Conservation (phyloP, 2,888 invertebrate genomes). For the Pelosia muscerda region DNA sequence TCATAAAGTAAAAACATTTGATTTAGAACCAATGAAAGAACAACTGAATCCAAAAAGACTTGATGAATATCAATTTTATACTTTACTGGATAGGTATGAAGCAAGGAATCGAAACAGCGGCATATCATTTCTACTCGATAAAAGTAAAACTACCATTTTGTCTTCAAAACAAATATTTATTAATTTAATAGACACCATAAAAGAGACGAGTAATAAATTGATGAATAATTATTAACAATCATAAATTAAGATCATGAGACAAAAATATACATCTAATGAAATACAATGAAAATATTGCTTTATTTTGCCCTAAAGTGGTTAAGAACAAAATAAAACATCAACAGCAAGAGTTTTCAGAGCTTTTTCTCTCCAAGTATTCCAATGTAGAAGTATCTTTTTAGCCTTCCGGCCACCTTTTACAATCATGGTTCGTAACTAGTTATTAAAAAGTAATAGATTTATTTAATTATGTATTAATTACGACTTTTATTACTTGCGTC, state of each 20-base stretch:
- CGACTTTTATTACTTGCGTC: no score
- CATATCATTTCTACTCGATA: slow-evolving; percentile 29
- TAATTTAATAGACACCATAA: not conserved
- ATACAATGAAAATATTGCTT: not conserved
- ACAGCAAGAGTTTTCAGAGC: not conserved
- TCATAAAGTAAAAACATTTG: not conserved
- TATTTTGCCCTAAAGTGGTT: not conserved
- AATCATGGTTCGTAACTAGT: not conserved
- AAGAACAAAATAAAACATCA: not conserved
- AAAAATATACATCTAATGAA: no score
- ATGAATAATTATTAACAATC: not conserved
- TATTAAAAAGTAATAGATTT: not conserved
- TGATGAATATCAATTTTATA: slow-evolving; percentile 17
- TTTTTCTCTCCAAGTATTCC: not conserved
- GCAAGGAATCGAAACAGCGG: slow-evolving; percentile 24
- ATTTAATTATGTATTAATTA: no score
- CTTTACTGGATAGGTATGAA: slow-evolving; percentile 29
- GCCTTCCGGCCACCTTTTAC: not conserved
- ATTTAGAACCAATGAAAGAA: not conserved
- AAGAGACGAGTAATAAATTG: not conserved
- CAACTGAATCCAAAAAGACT: not conserved
- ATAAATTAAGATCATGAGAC: not conserved
- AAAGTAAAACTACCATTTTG: slow-evolving; percentile 27
- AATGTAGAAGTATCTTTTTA: not conserved
- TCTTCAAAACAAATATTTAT: slow-evolving; percentile 22